Conservation (phyloP, 2,797 vertebrate genomes). For the Siniperca obscura region DNA sequence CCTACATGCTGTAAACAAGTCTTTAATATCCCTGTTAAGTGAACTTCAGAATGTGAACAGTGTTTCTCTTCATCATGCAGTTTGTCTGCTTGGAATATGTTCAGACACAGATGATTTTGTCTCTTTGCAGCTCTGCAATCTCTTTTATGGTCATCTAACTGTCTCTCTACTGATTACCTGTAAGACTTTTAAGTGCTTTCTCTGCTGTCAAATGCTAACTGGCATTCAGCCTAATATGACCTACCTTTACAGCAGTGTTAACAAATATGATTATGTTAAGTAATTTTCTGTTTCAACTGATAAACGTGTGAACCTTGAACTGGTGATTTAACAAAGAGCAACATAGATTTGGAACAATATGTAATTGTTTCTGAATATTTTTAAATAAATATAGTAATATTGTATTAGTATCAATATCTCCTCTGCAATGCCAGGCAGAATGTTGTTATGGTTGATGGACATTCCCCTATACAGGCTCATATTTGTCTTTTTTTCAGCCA, state of each 20-base stretch:
- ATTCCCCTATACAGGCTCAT: not conserved
- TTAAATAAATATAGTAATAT: not conserved
- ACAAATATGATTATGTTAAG: not conserved
- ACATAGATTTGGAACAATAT: not conserved
- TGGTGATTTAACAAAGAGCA: not conserved
- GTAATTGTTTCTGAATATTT: not conserved
- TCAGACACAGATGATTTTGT: not conserved
- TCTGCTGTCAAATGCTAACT: not conserved
- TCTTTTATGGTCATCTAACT: not conserved
- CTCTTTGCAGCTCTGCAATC: not conserved
- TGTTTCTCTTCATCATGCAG: not conserved
- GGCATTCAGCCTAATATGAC: not conserved
- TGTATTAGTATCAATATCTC: not conserved
- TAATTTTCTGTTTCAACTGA: not conserved
- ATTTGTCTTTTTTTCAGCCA: not conserved
- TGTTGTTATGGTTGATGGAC: not conserved
- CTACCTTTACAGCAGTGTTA: not conserved
- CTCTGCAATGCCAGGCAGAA: not conserved
- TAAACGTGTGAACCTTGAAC: not conserved
- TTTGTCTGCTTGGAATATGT: not conserved
- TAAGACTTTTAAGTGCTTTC: not conserved
- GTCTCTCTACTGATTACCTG: not conserved
- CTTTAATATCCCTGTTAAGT: not conserved
- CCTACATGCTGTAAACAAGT: not conserved
- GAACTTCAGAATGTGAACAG: not conserved